Evolutionary conservation across 2,113 vertebrate species (phyloP), one percentile per base, ranked within the genome.

Genomic region (Callorhinus ursinus): DNA sequence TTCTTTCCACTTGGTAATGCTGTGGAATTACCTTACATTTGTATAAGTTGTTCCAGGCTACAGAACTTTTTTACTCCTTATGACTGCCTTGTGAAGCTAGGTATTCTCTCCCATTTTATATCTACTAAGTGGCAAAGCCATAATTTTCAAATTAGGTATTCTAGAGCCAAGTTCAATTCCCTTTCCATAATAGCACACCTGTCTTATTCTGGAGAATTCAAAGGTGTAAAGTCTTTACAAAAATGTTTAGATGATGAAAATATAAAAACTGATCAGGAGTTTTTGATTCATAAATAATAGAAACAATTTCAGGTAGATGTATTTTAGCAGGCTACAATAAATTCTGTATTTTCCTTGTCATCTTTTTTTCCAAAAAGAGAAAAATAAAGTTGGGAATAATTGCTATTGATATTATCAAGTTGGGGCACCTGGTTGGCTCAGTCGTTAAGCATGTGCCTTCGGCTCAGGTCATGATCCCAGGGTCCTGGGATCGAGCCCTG

Each of bases 301-400:
- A 93, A 92, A 81, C 22, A 94, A 49, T 89, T 94, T 42, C 46
- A 88, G 21, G 67, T 31, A 81, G 46, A 55, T 67, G 11, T 88
- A 67, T 93, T 92, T 96, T 59, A 96, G 81, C 33, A 89, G n/a
- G 11, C n/a, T 86, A 42, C 33, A 82, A 46, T 71, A 89, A 88
- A 65, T 76, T 95, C 36, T 69, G 4, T 59, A 24, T 71, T 94
- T 90, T 74, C 39, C 65, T 87, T 81, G 63, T 69, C 31, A 39
- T 77, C 71, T 51, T 83, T 76, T 94, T 92, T 94, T 76, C 14
- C 33, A 39, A 39, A 51, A 87, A 82, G 42, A 74, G 22, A 79
- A 33, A 90, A 89, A 74, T 79, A n/a, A 80, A 94, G 39, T 77
- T 97, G 77, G 69, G 36, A 88, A 81, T 97, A 46, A 81, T 59